phyloP scores from a whole-genome alignment of 2,888 invertebrate species.

The Rhopalosiphum nymphaeae region DNA sequence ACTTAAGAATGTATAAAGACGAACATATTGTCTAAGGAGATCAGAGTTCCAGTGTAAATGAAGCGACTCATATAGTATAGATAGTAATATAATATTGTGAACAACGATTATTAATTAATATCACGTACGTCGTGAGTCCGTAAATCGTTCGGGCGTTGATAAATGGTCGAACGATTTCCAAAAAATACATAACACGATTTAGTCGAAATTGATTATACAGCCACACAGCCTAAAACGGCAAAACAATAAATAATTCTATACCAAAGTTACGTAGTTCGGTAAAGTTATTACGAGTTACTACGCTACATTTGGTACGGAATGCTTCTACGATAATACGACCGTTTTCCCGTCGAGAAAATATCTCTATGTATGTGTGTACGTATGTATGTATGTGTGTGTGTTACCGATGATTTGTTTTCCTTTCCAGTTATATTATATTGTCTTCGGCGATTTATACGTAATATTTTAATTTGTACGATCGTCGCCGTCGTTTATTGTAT shows the following conservation, averaged over 20 bases:
- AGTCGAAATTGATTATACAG: conserved; percentile 16
- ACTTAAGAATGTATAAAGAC: neutral
- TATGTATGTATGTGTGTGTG: neutral
- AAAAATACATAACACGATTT: neutral
- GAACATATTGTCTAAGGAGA: neutral
- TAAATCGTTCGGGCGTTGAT: neutral
- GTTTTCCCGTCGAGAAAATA: neutral
- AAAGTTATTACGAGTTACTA: conserved; percentile 29
- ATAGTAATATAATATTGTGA: neutral
- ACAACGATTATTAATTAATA: neutral
- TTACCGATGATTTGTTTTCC: neutral
- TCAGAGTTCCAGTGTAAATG: neutral
- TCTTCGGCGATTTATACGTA: neutral
- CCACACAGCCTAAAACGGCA: neutral
- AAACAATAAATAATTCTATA: conserved; percentile 30
- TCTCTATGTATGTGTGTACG: neutral
- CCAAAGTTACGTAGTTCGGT: neutral
- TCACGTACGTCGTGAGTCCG: neutral
- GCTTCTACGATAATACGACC: conserved; percentile 31
- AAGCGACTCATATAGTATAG: neutral
- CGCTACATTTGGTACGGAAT: conserved; percentile 23
- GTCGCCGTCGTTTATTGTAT: neutral
- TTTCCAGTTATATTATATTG: neutral
- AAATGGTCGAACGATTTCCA: neutral
- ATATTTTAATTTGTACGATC: neutral